phyloP scores from a whole-genome alignment of 2,888 invertebrate genomes.

The Hanleya hanleyi region DNA sequence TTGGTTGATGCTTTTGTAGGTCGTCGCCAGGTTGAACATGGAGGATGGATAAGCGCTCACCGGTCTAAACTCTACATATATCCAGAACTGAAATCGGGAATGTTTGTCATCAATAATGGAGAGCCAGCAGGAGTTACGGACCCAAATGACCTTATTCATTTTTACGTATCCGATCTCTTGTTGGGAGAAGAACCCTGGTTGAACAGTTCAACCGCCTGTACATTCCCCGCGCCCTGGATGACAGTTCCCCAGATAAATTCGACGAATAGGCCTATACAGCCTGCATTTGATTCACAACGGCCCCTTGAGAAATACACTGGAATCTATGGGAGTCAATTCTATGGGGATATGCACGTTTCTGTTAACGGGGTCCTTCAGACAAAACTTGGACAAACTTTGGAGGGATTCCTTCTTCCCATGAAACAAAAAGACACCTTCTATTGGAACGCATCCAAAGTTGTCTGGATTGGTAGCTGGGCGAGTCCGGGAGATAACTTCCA shows the following conservation, averaged over 20 bases:
- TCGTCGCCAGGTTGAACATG: conserved; percentile 65
- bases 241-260: neutral
- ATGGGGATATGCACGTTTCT: neutral
- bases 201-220: conserved; percentile 60
- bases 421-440: too few relatives aligned
- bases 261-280: neutral
- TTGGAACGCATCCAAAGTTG: too few relatives aligned
- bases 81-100: conserved; percentile 62
- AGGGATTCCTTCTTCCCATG: too few relatives aligned
- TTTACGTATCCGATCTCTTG: conserved; percentile 60
- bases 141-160: conserved; percentile 52
- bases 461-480: too few relatives aligned
- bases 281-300: neutral
- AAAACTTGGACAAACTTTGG: too few relatives aligned
- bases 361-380: too few relatives aligned
- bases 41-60: conserved; percentile 67
- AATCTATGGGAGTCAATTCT: neutral
- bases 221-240: conserved; percentile 62
- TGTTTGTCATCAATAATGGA: conserved; percentile 67
- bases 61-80: conserved; percentile 66
- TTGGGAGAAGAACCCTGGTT: conserved; percentile 63
- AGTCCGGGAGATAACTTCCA: too few relatives aligned
- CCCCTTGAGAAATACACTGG: neutral
- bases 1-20: too few relatives aligned
- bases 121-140: conserved; percentile 41